Evolutionary conservation across 2,797 vertebrate genomes (phyloP).

Genomic region (Psittacula echo): DNA sequence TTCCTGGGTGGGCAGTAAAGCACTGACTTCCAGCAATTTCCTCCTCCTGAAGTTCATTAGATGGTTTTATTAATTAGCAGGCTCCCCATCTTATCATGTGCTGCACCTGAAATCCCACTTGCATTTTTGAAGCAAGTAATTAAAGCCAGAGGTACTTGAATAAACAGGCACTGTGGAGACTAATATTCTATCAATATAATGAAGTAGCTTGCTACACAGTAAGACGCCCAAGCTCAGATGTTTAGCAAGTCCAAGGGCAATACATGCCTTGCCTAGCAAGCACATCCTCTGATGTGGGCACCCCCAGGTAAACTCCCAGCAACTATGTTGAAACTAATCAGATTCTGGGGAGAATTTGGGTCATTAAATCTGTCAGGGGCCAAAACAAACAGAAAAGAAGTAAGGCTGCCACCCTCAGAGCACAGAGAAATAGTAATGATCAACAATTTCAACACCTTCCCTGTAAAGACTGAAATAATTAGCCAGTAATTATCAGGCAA

Average conservation of each 20-base stretch:
- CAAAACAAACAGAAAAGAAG: slow-evolving; percentile 37
- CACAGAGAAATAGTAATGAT: slow-evolving; percentile 1
- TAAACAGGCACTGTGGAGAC: not conserved
- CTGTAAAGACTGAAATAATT: slow-evolving; percentile 38
- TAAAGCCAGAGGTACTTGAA: slow-evolving; percentile 31
- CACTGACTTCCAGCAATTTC: not conserved
- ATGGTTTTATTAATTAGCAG: slow-evolving; percentile 39
- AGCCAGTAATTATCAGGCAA: slow-evolving; percentile 1
- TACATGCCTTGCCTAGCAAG: not conserved
- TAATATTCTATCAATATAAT: not conserved
- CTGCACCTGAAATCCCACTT: slow-evolving; percentile 36
- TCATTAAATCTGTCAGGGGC: slow-evolving; percentile 20
- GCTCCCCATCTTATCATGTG: not conserved
- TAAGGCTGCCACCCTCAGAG: not conserved
- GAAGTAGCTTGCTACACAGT: not conserved
- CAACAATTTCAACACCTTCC: slow-evolving; percentile 41
- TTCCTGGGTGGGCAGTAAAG: not conserved
- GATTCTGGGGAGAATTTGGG: not conserved
- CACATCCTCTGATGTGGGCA: not conserved
- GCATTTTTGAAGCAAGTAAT: slow-evolving; percentile 10
- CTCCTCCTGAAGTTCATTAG: slow-evolving; percentile 19
- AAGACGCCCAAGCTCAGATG: not conserved
- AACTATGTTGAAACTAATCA: not conserved
- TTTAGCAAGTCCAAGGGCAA: not conserved
- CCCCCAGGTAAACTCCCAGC: not conserved